Evolutionary conservation across 2,888 invertebrate species (phyloP), one percentile per base, ranked within the genome.

Genomic region (Spisula solida): DNA sequence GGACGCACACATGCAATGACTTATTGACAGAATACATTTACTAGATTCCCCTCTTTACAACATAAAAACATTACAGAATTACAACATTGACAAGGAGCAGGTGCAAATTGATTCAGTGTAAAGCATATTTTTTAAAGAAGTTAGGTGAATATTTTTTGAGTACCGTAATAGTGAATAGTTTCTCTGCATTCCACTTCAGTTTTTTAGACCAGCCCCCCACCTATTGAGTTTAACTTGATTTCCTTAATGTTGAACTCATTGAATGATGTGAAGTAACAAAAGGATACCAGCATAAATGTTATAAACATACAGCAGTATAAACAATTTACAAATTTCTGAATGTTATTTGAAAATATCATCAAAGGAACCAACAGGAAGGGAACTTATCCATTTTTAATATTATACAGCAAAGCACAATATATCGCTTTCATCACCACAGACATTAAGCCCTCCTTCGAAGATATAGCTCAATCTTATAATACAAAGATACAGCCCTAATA

Each of bases 151-250:
- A 75, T 31, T 16, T 75, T 66, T 75, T 31, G 75, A 75, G 75
- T 75, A 75, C n/a, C n/a, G 10, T 31, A 41, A 14, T 25, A 14
- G 75, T 75, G 31, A 75, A 75, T 75, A 75, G 34, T 75, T 75
- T 75, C 75, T 75, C 31, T 12, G 5, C 18, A 31, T 75, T 31
- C 31, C 34, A 75, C 75, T 75, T 75, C 75, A 75, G 34, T 18
- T 75, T 18, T 16, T 75, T 31, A 75, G 75, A 75, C 34, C 75
- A 75, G 18, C 75, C 75, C 75, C 75, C 41, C 34, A 34, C 75
- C 75, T 18, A 75, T 75, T 75, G 75, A 75, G 16, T 75, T 75
- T 31, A 31, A 75, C 75, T 75, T 70, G 29, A 70, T 31, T 75
- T 31, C 34, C 31, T 34, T 34, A 75, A 12, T 20, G 34, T 31